Conservation (phyloP, 2,113 vertebrate genomes). For the Charadrius vociferus region DNA sequence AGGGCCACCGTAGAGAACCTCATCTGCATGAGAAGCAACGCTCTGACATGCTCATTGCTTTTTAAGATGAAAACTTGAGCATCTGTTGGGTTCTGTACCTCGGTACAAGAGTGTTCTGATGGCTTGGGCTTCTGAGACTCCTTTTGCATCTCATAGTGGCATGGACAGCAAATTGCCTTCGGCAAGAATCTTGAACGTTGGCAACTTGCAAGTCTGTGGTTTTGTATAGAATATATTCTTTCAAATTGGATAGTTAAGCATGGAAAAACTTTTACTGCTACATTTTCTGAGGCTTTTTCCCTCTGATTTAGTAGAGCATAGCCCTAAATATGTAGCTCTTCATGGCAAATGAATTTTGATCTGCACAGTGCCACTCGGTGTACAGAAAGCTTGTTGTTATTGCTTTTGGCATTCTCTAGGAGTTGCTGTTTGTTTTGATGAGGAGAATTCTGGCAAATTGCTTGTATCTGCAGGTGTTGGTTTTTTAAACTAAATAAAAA, state of each 20-base stretch:
- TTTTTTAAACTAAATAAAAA: not conserved
- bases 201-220: not conserved
- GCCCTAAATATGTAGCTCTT: not conserved
- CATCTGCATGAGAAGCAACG: not conserved
- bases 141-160: not conserved
- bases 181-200: not conserved
- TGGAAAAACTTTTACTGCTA: not conserved
- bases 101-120: not conserved
- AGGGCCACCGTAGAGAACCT: not conserved
- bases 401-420: not conserved
- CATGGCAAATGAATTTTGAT: not conserved
- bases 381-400: not conserved
- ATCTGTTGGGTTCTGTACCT: not conserved
- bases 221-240: not conserved
- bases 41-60: rapidly evolving
- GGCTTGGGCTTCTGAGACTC: not conserved
- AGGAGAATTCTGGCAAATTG: not conserved
- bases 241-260: not conserved
- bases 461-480: not conserved
- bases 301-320: not conserved
- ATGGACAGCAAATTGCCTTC: not conserved
- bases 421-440: not conserved
- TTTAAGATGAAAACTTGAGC: not conserved
- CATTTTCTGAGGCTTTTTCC: not conserved
- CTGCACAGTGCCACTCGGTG: not conserved